phyloP scores from a whole-genome alignment of 1,140 invertebrate species.

The Mizuhopecten yessoensis region DNA sequence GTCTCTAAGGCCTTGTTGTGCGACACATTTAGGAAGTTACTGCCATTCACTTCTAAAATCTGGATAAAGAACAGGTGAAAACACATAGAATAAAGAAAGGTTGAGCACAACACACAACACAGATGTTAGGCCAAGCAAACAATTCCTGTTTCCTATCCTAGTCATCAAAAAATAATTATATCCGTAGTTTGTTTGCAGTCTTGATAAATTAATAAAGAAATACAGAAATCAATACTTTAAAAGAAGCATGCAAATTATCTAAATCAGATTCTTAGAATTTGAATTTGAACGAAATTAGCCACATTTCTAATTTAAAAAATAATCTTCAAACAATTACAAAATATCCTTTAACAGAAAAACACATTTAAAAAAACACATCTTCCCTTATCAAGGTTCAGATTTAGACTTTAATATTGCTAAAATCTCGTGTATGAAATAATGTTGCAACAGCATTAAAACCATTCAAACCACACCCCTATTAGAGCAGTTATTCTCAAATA shows the following conservation, averaged over 20 bases:
- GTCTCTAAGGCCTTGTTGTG: constrained; percentile 96
- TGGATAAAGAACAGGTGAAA: constrained; percentile 63
- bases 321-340: no score
- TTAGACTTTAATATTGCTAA: neutral
- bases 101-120: neutral
- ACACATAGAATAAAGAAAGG: neutral
- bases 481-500: neutral
- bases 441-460: neutral
- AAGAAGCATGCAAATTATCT: no score
- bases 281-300: no score
- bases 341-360: neutral
- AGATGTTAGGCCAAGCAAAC: neutral
- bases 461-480: neutral
- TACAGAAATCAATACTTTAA: no score
- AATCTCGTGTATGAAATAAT: neutral
- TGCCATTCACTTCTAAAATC: constrained; percentile 96
- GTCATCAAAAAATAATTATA: no score
- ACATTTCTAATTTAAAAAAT: no score
- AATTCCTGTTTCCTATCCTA: no score
- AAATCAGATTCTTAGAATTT: no score
- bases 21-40: constrained; percentile 96
- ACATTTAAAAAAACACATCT: neutral
- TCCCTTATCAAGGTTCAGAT: neutral
- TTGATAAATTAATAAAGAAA: no score
- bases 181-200: no score